Base-by-base conservation (phyloP, 2,888 invertebrate genomes). In the Ochropleura leucogaster region DNA sequence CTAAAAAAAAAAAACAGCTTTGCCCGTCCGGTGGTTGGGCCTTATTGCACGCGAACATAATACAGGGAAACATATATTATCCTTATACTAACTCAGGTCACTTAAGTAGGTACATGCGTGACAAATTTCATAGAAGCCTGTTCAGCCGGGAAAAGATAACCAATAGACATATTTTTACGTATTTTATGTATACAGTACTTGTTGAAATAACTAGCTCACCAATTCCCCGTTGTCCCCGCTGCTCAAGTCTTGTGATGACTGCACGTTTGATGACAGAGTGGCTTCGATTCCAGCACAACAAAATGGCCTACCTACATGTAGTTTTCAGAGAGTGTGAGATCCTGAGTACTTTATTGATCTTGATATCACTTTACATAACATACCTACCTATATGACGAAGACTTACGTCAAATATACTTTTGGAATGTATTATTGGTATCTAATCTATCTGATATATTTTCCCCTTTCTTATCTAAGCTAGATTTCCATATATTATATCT, bases 371-470 rank as follows among this genome's bases (percentile, higher is more conserved):
- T 51, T 49, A 71, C 5, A 6, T 46, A 55, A 14, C 53, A 18
- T n/a, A 40, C 5, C 40, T 16, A 42, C 16, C 30, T 30, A 30
- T 42, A 44, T 44, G 8, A 44, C n/a, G 6, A 42, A 42, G 14
- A 62, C 8, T n/a, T 53, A 69, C 20, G 14, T 53, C 40, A 42
- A 42, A 14, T 42, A 8, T 20, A 71, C 55, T 57, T n/a, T 46
- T 69, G 62, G 62, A 40, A 68, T 60, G 30, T 47, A 18, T n/a
- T 57, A 30, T 16, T 67, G 18, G 9, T 66, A 72, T 71, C 55
- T 72, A 71, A 42, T 72, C 42, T 42, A 42, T 51, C 57, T 14
- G 47, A 7, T 72, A 57, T 72, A 44, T 72, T 55, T 47, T 49
- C 20, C 42, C 47, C 40, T 47, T 42, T 57, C 46, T 12, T 69